Conservation (phyloP, 2,797 vertebrate genomes). For the Pterois miles region DNA sequence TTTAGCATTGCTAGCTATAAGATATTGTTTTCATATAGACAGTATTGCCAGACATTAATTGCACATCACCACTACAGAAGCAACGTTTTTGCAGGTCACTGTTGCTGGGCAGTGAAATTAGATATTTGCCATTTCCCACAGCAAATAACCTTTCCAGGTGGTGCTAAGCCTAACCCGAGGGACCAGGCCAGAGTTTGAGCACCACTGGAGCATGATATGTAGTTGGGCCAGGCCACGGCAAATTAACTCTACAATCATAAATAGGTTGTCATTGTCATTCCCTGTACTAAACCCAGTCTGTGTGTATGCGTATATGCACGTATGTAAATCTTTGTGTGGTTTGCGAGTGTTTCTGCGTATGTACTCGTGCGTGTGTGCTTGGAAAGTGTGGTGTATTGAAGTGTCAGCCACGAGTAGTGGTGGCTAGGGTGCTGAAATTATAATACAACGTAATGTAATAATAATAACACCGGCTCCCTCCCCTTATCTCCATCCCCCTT, state of each 20-base stretch:
- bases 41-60: constrained; percentile 20
- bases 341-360: not conserved
- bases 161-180: constrained; percentile 24
- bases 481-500: constrained; percentile 26
- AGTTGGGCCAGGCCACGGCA: constrained; percentile 14
- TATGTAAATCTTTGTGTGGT: not conserved
- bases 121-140: constrained; percentile 36
- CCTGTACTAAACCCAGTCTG: not conserved
- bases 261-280: constrained; percentile 24
- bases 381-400: constrained; percentile 17
- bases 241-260: constrained; percentile 36
- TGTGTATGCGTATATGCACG: not conserved
- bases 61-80: constrained; percentile 2
- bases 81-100: constrained; percentile 20
- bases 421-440: constrained; percentile 40
- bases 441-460: constrained; percentile 58
- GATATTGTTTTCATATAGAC: not conserved
- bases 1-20: not conserved
- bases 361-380: not conserved
- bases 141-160: constrained; percentile 48
- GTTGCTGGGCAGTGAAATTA: constrained; percentile 10
- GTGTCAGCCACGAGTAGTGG: constrained; percentile 16
- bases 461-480: constrained; percentile 49
- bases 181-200: constrained; percentile 38
- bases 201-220: constrained; percentile 40